Conservation (phyloP, 2,888 invertebrate species). For the Nephrotoma flavescens region DNA sequence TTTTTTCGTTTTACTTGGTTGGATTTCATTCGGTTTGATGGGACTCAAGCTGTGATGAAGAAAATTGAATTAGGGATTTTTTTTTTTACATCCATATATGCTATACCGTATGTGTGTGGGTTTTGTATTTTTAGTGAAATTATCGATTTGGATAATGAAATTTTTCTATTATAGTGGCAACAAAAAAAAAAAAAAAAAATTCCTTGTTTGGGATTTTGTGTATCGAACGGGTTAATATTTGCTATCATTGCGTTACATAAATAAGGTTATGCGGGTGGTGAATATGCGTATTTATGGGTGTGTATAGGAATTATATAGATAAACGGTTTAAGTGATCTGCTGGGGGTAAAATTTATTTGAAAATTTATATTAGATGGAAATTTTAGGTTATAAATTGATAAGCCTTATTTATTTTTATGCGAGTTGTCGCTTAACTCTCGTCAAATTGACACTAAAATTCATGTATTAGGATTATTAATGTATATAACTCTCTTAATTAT, state of each 20-base stretch:
- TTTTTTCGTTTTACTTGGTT: neutral
- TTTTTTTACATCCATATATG: neutral
- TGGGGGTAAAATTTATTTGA: neutral
- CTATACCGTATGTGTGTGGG: too few species aligned
- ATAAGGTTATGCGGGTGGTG: neutral
- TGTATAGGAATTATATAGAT: neutral
- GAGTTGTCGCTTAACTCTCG: too few species aligned
- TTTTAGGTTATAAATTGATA: neutral
- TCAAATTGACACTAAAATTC: too few species aligned
- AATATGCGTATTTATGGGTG: neutral
- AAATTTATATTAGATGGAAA: neutral
- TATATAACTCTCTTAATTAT: too few species aligned
- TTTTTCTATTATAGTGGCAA: neutral
- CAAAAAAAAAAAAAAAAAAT: neutral
- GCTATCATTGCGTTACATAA: neutral
- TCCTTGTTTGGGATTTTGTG: neutral
- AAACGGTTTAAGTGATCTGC: neutral
- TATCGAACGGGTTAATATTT: neutral
- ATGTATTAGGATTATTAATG: too few species aligned
- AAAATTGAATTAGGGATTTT: neutral
- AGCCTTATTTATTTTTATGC: too few species aligned
- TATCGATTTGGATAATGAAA: neutral
- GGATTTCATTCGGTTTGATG: neutral
- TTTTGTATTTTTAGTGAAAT: neutral
- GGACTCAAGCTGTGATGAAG: neutral